Conservation (phyloP, 2,888 invertebrate genomes). For the Ichneumoninae sp. region DNA sequence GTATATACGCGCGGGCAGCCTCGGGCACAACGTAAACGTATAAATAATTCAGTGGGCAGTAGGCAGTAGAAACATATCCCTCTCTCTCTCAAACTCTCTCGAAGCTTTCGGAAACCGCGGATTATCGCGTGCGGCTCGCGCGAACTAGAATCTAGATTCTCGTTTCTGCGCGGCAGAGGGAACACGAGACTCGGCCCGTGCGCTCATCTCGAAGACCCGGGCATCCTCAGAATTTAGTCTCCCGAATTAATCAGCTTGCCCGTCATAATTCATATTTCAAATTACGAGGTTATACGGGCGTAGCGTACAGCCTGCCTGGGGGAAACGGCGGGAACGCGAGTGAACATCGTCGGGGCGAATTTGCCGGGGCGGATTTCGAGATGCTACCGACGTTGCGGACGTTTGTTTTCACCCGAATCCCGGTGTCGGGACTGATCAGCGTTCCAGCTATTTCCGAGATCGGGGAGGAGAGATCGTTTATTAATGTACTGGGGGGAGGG, state of each 20-base stretch:
- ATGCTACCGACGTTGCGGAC: conserved; percentile 26
- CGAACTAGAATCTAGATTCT: conserved; percentile 63
- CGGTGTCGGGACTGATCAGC: conserved; percentile 55
- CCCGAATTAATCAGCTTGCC: conserved; percentile 71
- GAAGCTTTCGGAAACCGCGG: conserved; percentile 70
- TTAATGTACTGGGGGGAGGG: neutral
- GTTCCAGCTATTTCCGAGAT: conserved; percentile 52
- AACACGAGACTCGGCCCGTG: conserved; percentile 18
- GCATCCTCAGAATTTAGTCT: conserved; percentile 67
- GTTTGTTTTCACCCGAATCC: conserved; percentile 44
- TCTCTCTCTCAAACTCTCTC: conserved; percentile 15
- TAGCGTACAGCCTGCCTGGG: conserved; percentile 3
- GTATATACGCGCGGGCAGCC: conserved; percentile 38
- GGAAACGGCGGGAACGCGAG: neutral
- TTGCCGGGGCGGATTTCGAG: conserved; percentile 6
- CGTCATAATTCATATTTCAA: conserved; percentile 73
- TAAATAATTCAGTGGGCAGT: conserved; percentile 69
- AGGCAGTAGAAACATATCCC: conserved; percentile 28
- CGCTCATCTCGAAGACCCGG: conserved; percentile 40
- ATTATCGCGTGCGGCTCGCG: conserved; percentile 69
- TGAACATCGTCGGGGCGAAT: conserved; percentile 20
- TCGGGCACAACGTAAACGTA: conserved; percentile 69
- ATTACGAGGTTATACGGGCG: conserved; percentile 61
- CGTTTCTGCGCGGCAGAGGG: conserved; percentile 8
- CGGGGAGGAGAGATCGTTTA: neutral